phyloP scores from a whole-genome alignment of 2,113 vertebrate species.

The Chelonoidis abingdonii region DNA sequence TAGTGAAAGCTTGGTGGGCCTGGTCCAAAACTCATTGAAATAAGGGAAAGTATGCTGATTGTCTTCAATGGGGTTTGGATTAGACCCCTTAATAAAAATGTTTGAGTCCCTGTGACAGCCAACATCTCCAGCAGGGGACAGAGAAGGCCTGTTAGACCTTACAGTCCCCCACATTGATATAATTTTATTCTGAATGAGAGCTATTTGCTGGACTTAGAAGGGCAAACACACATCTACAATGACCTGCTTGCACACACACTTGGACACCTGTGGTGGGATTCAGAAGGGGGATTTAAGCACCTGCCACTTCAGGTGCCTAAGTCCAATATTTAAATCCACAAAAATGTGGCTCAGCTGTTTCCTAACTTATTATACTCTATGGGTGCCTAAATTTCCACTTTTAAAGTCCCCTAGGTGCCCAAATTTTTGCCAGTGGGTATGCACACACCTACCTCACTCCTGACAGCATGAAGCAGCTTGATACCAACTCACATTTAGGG shows the following conservation, averaged over 20 bases:
- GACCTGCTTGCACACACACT: too few species aligned
- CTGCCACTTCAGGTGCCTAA: neutral
- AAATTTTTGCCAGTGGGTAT: neutral
- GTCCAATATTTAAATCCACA: neutral
- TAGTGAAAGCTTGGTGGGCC: neutral
- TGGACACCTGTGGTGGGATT: too few species aligned
- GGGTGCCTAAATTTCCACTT: neutral
- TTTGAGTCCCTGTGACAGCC: neutral
- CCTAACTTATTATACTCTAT: neutral
- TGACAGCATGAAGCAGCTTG: neutral
- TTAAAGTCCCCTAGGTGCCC: neutral
- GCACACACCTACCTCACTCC: neutral
- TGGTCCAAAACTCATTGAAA: neutral
- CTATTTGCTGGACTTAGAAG: neutral
- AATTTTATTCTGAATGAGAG: neutral
- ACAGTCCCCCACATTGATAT: neutral
- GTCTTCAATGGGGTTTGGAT: neutral
- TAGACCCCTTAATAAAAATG: neutral
- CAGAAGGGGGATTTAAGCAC: neutral
- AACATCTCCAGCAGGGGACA: neutral
- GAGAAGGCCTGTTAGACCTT: neutral
- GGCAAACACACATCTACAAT: neutral
- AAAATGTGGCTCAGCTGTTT: neutral
- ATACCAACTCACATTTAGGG: neutral
- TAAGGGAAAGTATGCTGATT: neutral